These are phyloP conservation scores for Aradophagus sp. DNA, from an alignment of 1,140 invertebrate species.

Conservation along the genomic window DNA sequence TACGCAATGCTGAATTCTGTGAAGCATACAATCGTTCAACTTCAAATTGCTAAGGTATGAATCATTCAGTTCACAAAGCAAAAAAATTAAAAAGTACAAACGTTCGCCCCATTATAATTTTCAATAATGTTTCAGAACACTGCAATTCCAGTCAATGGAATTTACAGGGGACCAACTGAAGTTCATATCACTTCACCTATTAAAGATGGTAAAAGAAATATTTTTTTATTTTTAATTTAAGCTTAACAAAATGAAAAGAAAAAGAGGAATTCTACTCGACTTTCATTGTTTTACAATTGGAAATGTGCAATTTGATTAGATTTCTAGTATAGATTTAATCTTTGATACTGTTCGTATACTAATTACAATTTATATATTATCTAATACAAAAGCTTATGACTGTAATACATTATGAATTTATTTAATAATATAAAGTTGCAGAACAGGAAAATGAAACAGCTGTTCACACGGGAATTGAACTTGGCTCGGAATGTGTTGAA, in stretches of 20 bases:
- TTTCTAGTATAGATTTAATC: too few species aligned
- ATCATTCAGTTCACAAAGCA: too few species aligned
- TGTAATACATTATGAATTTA: not conserved
- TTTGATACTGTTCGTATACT: too few species aligned
- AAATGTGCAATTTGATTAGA: too few species aligned
- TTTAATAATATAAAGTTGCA: constrained; percentile 25
- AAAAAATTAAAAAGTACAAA: too few species aligned
- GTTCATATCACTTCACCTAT: constrained; percentile 56
- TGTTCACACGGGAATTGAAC: constrained; percentile 78
- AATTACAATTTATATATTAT: too few species aligned
- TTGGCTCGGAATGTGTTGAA: constrained; percentile 79
- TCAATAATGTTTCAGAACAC: constrained; percentile 81
- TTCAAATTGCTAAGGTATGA: constrained; percentile 96
- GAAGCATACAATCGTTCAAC: constrained; percentile 96
- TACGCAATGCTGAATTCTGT: constrained; percentile 78
- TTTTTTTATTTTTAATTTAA: too few species aligned
- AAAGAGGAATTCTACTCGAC: not conserved
- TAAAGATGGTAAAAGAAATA: constrained; percentile 64
- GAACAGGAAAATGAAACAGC: constrained; percentile 64
- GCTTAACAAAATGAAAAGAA: not conserved
- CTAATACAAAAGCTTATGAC: too few species aligned
- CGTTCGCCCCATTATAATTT: too few species aligned
- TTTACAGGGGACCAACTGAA: constrained; percentile 80
- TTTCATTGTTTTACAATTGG: too few species aligned
- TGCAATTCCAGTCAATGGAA: constrained; percentile 89